Evolutionary conservation across 1,140 invertebrate genomes (phyloP), one percentile per base, ranked within the genome.

Genomic region (Lepidurus apus): DNA sequence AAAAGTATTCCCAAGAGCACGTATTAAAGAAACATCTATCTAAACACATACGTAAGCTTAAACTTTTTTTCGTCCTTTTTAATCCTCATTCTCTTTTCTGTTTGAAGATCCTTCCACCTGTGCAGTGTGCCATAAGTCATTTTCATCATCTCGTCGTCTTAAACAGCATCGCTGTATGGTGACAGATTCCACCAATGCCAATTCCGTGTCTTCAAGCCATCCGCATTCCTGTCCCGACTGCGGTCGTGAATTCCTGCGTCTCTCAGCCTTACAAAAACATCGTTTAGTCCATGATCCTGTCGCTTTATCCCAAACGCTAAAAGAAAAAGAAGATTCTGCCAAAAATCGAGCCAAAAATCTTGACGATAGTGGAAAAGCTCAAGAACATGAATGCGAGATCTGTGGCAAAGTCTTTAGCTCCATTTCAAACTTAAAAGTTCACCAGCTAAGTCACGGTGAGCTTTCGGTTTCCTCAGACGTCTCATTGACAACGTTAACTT

Each of bases 321-420:
- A 65, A 65, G 53, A 65, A 65, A 65, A 65, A 65, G 53, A 65
- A 65, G 53, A 65, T 65, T 65, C 21, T 9, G 1, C 80, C 43
- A 43, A 79, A 73, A 24, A 82, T 81, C 74, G 74, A 80, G 9
- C 78, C 78, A 79, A 76, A 74, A 13, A 76, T 77, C 73, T 74
- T 77, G 26, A 80, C 81, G 47, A 43, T 74, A 24, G 53, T 26
- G 1, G 26, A 34, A 7, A 79, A 81, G 21, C 78, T 47, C 74
- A 76, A 17, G 24, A 81, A 65, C 73, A 80, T 79, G 34, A 83
- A 17, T 85, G 84, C 78, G 83, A 84, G 79, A 80, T 82, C 26
- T 85, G 84, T 80, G 84, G 84, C 8, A 82, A 82, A 74, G 34
- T 80, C 17, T 84, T 84, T 78, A 83, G 82, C 42, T 83, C 81